Conservation (phyloP, 2,113 vertebrate species). For the Gasterosteus nipponicus region DNA sequence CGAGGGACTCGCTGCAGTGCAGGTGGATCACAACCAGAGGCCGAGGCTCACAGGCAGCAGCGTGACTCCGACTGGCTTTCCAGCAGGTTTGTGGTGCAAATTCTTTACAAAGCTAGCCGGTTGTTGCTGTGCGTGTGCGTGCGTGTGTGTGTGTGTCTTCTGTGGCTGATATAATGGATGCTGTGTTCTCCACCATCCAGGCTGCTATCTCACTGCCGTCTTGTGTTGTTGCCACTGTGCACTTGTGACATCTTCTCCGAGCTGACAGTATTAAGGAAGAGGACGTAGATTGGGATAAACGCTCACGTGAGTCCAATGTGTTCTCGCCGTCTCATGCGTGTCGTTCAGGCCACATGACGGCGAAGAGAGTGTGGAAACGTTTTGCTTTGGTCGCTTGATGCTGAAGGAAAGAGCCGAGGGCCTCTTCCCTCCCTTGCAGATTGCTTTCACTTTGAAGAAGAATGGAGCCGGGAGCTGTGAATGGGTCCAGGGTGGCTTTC, state of each 20-base stretch:
- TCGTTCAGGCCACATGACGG: not conserved
- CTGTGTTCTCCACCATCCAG: constrained; percentile 31
- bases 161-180: constrained; percentile 42
- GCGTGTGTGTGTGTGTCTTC: not conserved
- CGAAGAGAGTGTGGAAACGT: not conserved
- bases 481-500: constrained; percentile 62
- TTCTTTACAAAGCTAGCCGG: constrained; percentile 3
- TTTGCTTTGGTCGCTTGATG: constrained; percentile 26
- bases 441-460: constrained; percentile 62
- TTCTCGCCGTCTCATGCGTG: not conserved
- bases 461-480: constrained; percentile 71
- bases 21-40: constrained; percentile 70
- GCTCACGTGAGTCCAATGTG: not conserved
- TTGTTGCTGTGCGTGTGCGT: constrained; percentile 11
- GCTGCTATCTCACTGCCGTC: constrained; percentile 41
- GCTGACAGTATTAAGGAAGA: constrained; percentile 13
- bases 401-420: constrained; percentile 48
- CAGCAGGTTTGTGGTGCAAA: constrained; percentile 61
- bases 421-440: constrained; percentile 59
- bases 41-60: constrained; percentile 39
- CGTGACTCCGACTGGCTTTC: not conserved
- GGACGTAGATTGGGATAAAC: not conserved
- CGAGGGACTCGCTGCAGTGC: constrained; percentile 65
- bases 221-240: constrained; percentile 21
- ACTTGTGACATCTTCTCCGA: constrained; percentile 17